Conservation (phyloP, 1,140 invertebrate genomes). For the Rhagoletis zephyria region DNA sequence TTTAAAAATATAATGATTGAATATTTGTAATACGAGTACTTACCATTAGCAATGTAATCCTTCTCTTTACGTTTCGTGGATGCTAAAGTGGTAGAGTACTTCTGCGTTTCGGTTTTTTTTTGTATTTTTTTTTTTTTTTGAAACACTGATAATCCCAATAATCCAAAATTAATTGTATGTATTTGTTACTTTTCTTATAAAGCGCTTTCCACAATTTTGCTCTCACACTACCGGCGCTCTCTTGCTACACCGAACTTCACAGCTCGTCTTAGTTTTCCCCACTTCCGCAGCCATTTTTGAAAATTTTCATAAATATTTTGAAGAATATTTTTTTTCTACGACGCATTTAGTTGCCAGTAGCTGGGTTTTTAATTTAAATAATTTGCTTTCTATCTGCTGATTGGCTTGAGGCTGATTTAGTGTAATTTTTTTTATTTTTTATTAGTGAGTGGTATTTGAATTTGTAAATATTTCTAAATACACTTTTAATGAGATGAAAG, state of each 20-base stretch:
- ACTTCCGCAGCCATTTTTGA: conserved; percentile 2
- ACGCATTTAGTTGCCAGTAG: conserved; percentile 21
- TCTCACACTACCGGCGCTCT: not conserved
- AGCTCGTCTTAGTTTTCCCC: not conserved
- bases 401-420: no score
- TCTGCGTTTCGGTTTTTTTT: no score
- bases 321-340: conserved; percentile 38
- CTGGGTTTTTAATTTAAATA: not conserved
- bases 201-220: not conserved
- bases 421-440: no score
- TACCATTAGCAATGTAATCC: conserved; percentile 6
- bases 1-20: not conserved
- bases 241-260: not conserved
- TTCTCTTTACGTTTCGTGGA: no score
- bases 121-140: no score
- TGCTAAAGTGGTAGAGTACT: no score
- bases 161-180: not conserved
- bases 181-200: not conserved
- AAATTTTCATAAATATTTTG: not conserved
- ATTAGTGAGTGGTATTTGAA: no score
- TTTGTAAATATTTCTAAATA: no score
- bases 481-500: no score
- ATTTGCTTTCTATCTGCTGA: not conserved
- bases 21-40: not conserved
- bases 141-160: not conserved